phyloP scores from a whole-genome alignment of 1,140 invertebrate species.

The Archivesica marissinica region DNA sequence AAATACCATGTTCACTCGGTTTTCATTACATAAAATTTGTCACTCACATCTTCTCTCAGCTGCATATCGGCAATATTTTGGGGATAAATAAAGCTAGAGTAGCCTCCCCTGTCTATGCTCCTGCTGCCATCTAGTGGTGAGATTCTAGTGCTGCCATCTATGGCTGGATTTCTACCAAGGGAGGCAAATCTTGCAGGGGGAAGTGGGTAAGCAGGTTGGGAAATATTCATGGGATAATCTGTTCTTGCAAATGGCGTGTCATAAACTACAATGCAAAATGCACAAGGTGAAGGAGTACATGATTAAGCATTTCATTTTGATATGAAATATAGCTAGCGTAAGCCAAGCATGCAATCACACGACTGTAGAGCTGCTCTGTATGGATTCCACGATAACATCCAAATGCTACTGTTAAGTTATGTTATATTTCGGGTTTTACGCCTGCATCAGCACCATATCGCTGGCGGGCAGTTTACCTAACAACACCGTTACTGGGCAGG shows the following conservation, averaged over 20 bases:
- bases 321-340: neutral
- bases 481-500: too few relatives aligned
- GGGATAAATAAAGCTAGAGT: slow-evolving; percentile 38
- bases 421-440: too few relatives aligned
- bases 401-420: too few relatives aligned
- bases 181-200: slow-evolving; percentile 49
- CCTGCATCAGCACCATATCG: too few relatives aligned
- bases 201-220: slow-evolving; percentile 21
- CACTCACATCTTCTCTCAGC: slow-evolving; percentile 57
- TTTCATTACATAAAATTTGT: neutral
- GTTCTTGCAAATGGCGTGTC: slow-evolving; percentile 50
- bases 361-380: too few relatives aligned
- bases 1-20: too few relatives aligned
- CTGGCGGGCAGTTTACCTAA: too few relatives aligned
- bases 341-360: neutral
- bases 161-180: slow-evolving; percentile 35
- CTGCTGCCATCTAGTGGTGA: slow-evolving; percentile 47
- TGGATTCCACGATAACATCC: too few relatives aligned
- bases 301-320: neutral
- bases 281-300: slow-evolving; percentile 5
- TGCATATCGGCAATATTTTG: slow-evolving; percentile 12
- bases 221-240: slow-evolving; percentile 20
- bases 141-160: slow-evolving; percentile 3
- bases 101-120: slow-evolving; percentile 46
- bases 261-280: slow-evolving; percentile 47